These are phyloP conservation scores for Machimus atricapillus DNA, from an alignment of 2,888 invertebrate species.

Conservation along the genomic window DNA sequence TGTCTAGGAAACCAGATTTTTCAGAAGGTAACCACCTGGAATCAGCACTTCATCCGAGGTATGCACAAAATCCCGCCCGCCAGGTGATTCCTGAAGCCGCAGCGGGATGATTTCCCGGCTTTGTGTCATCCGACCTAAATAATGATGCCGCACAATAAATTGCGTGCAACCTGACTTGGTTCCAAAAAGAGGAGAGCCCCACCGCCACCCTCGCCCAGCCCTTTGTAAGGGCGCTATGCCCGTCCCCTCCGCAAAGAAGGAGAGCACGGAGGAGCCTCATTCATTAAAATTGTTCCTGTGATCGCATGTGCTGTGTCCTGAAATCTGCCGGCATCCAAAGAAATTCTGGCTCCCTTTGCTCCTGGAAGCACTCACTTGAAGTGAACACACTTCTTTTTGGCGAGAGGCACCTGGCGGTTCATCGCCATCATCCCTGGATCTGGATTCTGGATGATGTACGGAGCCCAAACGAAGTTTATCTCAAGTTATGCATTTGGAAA, in stretches of 20 bases:
- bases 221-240: neutral
- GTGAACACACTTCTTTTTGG: constrained; percentile 21
- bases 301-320: neutral
- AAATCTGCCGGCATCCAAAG: neutral
- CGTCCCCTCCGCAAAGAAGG: neutral
- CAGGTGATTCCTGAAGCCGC: neutral
- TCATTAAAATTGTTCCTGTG: constrained; percentile 16
- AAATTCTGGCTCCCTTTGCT: neutral
- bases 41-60: neutral
- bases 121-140: constrained; percentile 17
- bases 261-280: neutral
- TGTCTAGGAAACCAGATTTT: neutral
- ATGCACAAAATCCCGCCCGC: neutral
- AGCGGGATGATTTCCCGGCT: neutral
- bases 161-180: constrained; percentile 28
- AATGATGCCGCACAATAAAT: constrained; percentile 8
- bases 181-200: neutral
- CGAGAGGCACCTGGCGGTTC: constrained; percentile 7
- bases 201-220: neutral
- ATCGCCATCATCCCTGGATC: neutral
- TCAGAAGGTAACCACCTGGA: neutral
- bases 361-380: constrained; percentile 5
- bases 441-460: neutral
- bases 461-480: neutral
- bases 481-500: constrained; percentile 21